Evolutionary conservation across 2,888 invertebrate genomes (phyloP).

Genomic region (Nebria salina): DNA sequence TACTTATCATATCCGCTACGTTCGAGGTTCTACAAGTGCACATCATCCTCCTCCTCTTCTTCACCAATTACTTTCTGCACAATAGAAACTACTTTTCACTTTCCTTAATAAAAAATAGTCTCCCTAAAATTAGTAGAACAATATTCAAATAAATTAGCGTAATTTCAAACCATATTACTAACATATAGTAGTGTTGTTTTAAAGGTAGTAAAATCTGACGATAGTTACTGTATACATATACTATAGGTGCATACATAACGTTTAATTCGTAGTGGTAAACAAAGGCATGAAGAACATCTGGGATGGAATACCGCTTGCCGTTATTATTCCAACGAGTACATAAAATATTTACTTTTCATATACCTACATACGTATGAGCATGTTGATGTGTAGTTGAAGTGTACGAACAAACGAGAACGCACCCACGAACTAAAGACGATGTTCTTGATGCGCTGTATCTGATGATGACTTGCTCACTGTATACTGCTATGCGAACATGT

Average conservation of each 20-base stretch:
- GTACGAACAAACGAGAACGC: neutral
- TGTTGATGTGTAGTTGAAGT: neutral
- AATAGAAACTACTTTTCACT: constrained; percentile 1
- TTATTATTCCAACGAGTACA: constrained; percentile 37
- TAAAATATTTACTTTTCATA: constrained; percentile 20
- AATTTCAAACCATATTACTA: too few species aligned
- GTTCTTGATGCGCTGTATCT: constrained; percentile 1
- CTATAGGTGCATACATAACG: too few species aligned
- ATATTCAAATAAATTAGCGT: too few species aligned
- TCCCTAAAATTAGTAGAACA: neutral
- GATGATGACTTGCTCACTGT: constrained; percentile 25
- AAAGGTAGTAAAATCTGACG: too few species aligned
- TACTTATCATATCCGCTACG: neutral
- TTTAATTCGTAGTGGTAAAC: neutral
- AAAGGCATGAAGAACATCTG: constrained; percentile 50
- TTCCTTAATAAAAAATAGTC: neutral
- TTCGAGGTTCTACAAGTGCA: constrained; percentile 1
- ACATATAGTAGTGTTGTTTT: too few species aligned
- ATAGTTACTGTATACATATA: too few species aligned
- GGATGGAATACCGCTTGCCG: constrained; percentile 57
- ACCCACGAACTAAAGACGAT: neutral
- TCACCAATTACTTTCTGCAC: neutral
- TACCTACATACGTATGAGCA: neutral
- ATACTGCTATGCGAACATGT: constrained; percentile 31
- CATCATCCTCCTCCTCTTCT: neutral